These are phyloP conservation scores for Clepsis dumicolana DNA, from an alignment of 2,888 invertebrate genomes.

Conservation along the genomic window DNA sequence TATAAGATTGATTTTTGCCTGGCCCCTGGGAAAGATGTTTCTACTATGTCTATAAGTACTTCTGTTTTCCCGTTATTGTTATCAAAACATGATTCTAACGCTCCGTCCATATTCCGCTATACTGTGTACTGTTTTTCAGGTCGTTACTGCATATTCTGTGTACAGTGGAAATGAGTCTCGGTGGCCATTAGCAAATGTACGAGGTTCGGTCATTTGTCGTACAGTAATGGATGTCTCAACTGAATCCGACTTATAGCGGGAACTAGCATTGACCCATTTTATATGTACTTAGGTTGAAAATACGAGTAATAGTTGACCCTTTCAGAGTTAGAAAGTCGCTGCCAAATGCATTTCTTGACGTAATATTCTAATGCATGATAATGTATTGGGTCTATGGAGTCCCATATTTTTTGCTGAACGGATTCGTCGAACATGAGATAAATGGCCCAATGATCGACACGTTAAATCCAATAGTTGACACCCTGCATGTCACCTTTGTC, in stretches of 20 bases:
- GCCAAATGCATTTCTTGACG: too few relatives aligned
- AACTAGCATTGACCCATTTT: conserved; percentile 15
- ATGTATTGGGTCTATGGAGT: too few relatives aligned
- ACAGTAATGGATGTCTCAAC: conserved; percentile 50
- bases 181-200: conserved; percentile 59
- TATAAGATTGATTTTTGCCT: too few relatives aligned
- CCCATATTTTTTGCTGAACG: too few relatives aligned
- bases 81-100: not conserved
- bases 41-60: not conserved
- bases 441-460: too few relatives aligned
- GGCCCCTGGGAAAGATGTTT: too few relatives aligned
- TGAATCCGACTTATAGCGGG: conserved; percentile 45
- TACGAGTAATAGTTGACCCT: too few relatives aligned
- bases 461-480: too few relatives aligned
- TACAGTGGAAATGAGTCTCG: conserved; percentile 50
- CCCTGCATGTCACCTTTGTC: too few relatives aligned
- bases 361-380: too few relatives aligned
- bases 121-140: not conserved
- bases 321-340: too few relatives aligned
- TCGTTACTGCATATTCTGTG: conserved; percentile 36
- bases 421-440: too few relatives aligned
- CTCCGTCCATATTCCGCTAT: not conserved
- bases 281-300: not conserved
- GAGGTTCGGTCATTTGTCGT: conserved; percentile 62
- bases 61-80: not conserved